A percentile compares a stretch with the other conserved stretches of the same genome.
Evolutionary conservation across 2,888 invertebrate genomes (phyloP).

Genomic region (Machimus atricapillus): DNA sequence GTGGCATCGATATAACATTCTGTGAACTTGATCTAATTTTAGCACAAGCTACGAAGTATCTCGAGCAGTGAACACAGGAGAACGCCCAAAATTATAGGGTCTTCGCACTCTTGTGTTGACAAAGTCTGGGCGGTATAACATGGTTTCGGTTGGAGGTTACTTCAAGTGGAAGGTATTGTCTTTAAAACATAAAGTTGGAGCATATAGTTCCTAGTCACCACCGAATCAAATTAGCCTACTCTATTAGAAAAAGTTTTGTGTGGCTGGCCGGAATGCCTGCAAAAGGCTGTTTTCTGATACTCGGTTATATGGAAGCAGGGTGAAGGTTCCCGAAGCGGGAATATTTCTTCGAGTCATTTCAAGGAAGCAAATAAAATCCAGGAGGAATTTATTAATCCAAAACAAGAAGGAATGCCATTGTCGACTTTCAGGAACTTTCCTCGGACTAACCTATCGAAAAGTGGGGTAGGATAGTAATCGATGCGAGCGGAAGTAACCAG

Average conservation of each 20-base stretch:
- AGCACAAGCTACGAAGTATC: background rate
- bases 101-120: conserved; percentile 24
- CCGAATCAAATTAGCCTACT: background rate
- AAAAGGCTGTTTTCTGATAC: conserved; percentile 7
- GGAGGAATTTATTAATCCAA: conserved; percentile 17
- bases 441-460: background rate
- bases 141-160: background rate
- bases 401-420: background rate
- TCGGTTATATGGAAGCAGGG: background rate
- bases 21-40: conserved; percentile 40
- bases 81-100: background rate
- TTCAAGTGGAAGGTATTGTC: background rate
- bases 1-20: conserved; percentile 7
- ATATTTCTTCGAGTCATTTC: background rate
- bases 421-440: conserved; percentile 1
- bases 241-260: background rate
- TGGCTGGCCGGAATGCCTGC: background rate
- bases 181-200: background rate
- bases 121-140: conserved; percentile 13
- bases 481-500: background rate
- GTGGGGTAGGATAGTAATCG: conserved; percentile 27
- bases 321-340: conserved; percentile 1
- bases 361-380: background rate
- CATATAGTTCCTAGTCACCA: background rate
- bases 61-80: background rate